Evolutionary conservation across 2,797 vertebrate species (phyloP).

Genomic region (Geotrypetes seraphini): DNA sequence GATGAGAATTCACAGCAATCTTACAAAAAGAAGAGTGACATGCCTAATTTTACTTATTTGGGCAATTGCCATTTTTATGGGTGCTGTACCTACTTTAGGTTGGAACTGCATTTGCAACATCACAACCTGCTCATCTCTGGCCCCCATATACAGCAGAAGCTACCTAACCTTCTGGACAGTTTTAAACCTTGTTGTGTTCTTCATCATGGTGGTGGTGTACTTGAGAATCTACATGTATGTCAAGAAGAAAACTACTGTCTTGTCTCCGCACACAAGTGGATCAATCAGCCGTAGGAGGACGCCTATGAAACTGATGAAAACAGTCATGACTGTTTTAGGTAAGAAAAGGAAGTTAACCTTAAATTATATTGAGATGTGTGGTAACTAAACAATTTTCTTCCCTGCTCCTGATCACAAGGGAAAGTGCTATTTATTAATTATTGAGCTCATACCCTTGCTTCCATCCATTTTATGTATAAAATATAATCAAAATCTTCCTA

Average conservation of each 20-base stretch:
- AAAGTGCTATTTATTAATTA: too few relatives aligned
- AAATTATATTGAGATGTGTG: too few relatives aligned
- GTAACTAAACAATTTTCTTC: too few relatives aligned
- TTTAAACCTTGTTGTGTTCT: constrained; percentile 81
- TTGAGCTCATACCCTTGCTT: too few relatives aligned
- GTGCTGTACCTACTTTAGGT: constrained; percentile 82
- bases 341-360: constrained; percentile 30
- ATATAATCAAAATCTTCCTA: too few relatives aligned
- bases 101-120: constrained; percentile 95
- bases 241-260: constrained; percentile 74
- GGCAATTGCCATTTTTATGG: constrained; percentile 88
- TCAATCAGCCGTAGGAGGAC: constrained; percentile 84
- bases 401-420: too few relatives aligned
- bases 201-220: constrained; percentile 87
- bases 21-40: constrained; percentile 86
- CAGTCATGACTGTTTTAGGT: constrained; percentile 93
- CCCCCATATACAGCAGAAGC: constrained; percentile 88
- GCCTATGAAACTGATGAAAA: constrained; percentile 93
- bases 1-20: constrained; percentile 87
- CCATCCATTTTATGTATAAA: too few relatives aligned
- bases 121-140: constrained; percentile 72
- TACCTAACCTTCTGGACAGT: constrained; percentile 89
- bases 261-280: constrained; percentile 70
- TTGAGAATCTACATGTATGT: constrained; percentile 87
- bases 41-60: constrained; percentile 82